Evolutionary conservation across 2,797 vertebrate genomes (phyloP), one percentile per base, ranked within the genome.

Genomic region (Ctenosaura bakeri): DNA sequence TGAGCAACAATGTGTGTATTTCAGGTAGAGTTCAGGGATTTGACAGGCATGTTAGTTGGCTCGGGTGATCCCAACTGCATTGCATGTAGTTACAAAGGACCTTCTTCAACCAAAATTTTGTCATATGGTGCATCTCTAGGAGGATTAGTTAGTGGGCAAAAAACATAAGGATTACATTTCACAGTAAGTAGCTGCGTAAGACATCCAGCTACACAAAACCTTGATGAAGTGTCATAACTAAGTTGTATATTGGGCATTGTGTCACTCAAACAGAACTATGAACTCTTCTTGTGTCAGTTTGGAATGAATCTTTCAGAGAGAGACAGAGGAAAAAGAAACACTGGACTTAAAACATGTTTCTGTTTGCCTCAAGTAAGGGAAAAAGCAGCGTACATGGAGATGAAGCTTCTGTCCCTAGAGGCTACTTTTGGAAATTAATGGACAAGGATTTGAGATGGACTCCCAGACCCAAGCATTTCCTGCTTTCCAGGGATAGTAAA

Each of bases 301-400:
- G 82, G 46, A 76, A 46, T 32, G 69, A 0, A 0, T 62, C 93
- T 88, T 66, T 46, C 42, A 46, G 42, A 46, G 42, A 46, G 24
- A 54, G 89, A 94, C 22, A 91, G 13, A 87, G 20, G 80, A 24
- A 59, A 24, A 82, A 81, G 6, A 38, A 62, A 83, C 22, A 38
- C 6, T 62, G 56, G 79, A 35, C 54, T 62, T 78, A 24, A 64
- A 24, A 64, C 62, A 64, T 64, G 5, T 18, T 64, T 64, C 1
- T 1, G 56, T 88, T 73, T 32, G 16, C n/a, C 52, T 38, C 59
- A 38, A 82, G 82, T n/a, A 71, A 46, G n/a, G 50, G 50, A 52
- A 88, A 32, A 59, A 88, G n/a, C 64, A 83, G 87, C 24, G 26
- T 64, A n/a, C 38, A 83, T 9, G 50, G 42, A 13, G 69, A 89